phyloP scores from a whole-genome alignment of 2,888 invertebrate species.

The Balanococcus diminutus region DNA sequence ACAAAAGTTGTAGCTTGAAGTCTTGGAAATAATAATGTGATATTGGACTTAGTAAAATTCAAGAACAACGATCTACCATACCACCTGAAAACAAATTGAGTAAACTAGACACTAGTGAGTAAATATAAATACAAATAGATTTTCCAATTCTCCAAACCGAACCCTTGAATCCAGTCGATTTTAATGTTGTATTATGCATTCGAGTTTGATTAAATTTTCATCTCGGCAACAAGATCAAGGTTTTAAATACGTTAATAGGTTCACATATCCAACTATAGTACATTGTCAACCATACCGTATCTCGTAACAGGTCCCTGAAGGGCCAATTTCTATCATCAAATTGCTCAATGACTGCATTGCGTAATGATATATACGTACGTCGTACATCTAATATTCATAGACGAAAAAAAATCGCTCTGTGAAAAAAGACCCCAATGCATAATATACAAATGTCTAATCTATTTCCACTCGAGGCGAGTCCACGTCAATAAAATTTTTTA shows the following conservation, averaged over 20 bases:
- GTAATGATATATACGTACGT: background rate
- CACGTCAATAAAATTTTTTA: background rate
- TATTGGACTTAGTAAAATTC: too few species aligned
- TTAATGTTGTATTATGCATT: background rate
- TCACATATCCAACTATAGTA: background rate
- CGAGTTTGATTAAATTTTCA: background rate
- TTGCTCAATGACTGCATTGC: background rate
- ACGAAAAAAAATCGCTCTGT: background rate
- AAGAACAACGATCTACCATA: too few species aligned
- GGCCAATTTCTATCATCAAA: background rate
- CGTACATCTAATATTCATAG: background rate
- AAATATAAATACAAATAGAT: too few species aligned
- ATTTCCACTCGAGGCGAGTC: constrained; percentile 2
- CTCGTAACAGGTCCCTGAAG: background rate
- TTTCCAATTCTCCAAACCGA: background rate
- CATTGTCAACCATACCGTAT: background rate
- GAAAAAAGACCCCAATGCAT: background rate
- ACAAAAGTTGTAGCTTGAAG: too few species aligned
- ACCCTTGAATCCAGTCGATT: background rate
- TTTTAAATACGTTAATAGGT: background rate
- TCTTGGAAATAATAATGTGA: too few species aligned
- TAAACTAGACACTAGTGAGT: too few species aligned
- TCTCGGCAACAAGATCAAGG: constrained; percentile 6
- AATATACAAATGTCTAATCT: background rate
- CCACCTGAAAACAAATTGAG: too few species aligned